Base-by-base conservation (phyloP, 2,113 vertebrate genomes). In the Nansenia antarctica region DNA sequence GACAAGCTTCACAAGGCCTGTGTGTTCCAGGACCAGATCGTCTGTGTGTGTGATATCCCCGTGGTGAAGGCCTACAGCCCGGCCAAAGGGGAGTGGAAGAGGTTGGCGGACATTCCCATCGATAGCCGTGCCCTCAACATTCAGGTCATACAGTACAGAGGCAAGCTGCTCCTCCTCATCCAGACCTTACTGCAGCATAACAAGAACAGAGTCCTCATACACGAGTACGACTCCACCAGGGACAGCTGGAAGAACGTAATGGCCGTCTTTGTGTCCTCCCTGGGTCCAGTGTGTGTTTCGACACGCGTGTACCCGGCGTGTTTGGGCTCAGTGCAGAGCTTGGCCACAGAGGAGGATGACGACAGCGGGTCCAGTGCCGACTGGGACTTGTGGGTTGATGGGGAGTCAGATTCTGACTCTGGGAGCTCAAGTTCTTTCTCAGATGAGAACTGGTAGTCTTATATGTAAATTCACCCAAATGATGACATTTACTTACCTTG, bases 1-100 rank as follows among this genome's bases (percentile, higher is more conserved):
- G 93, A 92, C 78, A 94, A 95, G 81, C 94, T 95, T 6, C 94
- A 95, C 84, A 94, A 94, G 77, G 94, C 94, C 27, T 96, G 94
- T 30, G 91, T 94, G 55, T 96, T 93, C 71, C 94, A 94, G 70
- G 93, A 96, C 34, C 93, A 96, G 82, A 96, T 96, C 62, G 83
- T 94, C 37, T 96, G 94, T n/a, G 93, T 95, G 69, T 95, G 94
- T 1, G 94, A 95, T 75, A 93, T 94, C 63, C 94, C 94, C 0
- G 92, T 95, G 62, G 92, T 94, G 70, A 96, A 95, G 69, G 94
- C 93, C 52, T 95, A 96, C 83, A 95, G 91, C 65, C 94, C 94
- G 3, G 87, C 90, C 22, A 86, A 89, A 20, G 94, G 94, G 20
- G 94, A 96, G 15, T 96, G 93, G 94, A 89, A 87, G 70, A 80